phyloP scores from a whole-genome alignment of 2,888 invertebrate species.

The Drosophila merina region DNA sequence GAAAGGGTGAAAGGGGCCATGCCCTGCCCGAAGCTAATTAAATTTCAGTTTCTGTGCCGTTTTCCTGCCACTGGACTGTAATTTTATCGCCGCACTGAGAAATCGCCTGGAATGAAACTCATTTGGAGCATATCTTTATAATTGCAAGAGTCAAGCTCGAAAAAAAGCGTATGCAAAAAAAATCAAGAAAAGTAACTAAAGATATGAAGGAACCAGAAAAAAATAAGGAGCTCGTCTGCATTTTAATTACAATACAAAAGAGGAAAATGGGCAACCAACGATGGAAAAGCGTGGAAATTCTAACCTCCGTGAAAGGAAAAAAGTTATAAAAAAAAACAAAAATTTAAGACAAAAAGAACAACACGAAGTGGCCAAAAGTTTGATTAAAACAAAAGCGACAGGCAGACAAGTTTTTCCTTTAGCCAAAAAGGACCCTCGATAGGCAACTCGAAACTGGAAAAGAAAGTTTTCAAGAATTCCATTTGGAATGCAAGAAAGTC shows the following conservation, averaged over 20 bases:
- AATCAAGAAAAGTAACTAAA: conserved; percentile 10
- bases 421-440: conserved; percentile 36
- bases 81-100: conserved; percentile 50
- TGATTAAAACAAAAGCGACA: conserved; percentile 73
- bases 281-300: conserved; percentile 56
- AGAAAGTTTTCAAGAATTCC: conserved; percentile 38
- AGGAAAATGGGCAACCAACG: neutral
- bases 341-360: neutral
- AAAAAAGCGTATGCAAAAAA: conserved; percentile 23
- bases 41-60: conserved; percentile 39
- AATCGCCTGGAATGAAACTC: conserved; percentile 43
- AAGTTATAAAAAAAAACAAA: conserved; percentile 24
- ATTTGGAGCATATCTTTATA: conserved; percentile 73
- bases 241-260: conserved; percentile 73
- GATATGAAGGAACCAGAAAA: conserved; percentile 30
- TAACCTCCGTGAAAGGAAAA: conserved; percentile 53
- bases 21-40: conserved; percentile 72
- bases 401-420: conserved; percentile 22
- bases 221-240: conserved; percentile 61
- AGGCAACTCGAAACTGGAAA: conserved; percentile 42
- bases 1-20: conserved; percentile 8
- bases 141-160: conserved; percentile 55
- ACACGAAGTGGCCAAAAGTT: conserved; percentile 63
- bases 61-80: conserved; percentile 20
- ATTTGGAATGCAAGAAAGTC: conserved; percentile 26